Evolutionary conservation across 1,140 invertebrate species (phyloP).

Genomic region (Chrysomallon squamiferum): DNA sequence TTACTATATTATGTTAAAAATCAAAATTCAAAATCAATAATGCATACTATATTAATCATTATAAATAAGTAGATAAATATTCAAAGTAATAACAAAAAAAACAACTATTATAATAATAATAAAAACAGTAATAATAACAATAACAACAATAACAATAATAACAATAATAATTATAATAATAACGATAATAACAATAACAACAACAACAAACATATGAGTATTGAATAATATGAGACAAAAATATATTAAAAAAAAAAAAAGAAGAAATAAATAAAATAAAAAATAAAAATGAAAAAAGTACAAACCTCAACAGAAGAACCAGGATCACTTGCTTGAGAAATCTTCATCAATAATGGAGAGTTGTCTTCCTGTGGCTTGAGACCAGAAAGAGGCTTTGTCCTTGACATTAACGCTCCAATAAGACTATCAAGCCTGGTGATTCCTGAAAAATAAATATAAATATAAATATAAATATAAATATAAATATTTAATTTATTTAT

Average conservation of each 20-base stretch:
- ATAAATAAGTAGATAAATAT: not conserved
- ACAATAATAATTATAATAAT: too few species aligned
- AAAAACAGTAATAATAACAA: too few species aligned
- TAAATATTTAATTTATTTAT: too few species aligned
- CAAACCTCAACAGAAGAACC: not conserved
- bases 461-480: not conserved
- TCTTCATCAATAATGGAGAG: slow-evolving; percentile 2
- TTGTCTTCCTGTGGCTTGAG: slow-evolving; percentile 19
- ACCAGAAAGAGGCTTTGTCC: slow-evolving; percentile 35
- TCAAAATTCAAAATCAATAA: not conserved
- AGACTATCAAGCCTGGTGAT: slow-evolving; percentile 18
- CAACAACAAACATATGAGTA: too few species aligned
- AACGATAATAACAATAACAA: too few species aligned
- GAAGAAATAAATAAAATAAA: too few species aligned
- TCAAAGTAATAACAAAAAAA: not conserved
- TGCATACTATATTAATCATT: not conserved
- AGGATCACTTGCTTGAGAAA: not conserved
- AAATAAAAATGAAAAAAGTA: too few species aligned
- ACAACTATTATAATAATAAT: not conserved
- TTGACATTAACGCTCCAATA: slow-evolving; percentile 28
- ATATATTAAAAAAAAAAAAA: too few species aligned
- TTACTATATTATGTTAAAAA: not conserved
- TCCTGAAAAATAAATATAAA: slow-evolving; percentile 2
- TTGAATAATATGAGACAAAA: too few species aligned
- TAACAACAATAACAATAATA: too few species aligned